A percentile compares a stretch with the other conserved stretches of the same genome.
Conservation (phyloP, 2,113 vertebrate genomes). For the Bambusicola thoracicus region DNA sequence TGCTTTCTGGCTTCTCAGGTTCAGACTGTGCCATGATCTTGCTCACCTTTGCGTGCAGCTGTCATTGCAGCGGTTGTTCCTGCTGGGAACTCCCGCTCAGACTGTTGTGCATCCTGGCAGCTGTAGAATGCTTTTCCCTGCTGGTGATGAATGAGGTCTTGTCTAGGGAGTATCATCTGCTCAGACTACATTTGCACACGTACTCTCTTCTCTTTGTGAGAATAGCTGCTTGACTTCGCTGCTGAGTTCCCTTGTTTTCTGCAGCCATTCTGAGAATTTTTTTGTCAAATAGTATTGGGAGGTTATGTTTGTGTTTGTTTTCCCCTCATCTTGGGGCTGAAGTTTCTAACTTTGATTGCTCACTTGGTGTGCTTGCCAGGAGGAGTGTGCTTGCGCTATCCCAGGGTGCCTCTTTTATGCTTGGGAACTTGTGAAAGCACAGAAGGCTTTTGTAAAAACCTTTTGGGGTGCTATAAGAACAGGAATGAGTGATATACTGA, state of each 20-base stretch:
- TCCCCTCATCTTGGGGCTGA: neutral
- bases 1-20: neutral
- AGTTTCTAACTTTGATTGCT: neutral
- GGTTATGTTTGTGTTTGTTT: neutral
- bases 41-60: neutral
- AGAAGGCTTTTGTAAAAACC: neutral
- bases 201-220: neutral
- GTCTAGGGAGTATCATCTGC: accelerated
- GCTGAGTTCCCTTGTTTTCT: neutral
- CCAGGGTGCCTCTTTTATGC: neutral
- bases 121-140: neutral
- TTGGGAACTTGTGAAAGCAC: neutral
- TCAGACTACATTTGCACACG: accelerated
- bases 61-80: neutral
- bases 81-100: neutral
- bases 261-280: neutral
- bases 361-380: neutral
- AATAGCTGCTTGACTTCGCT: neutral
- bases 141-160: neutral
- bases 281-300: neutral
- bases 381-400: neutral
- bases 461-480: neutral
- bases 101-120: neutral
- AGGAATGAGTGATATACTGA: neutral
- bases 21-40: accelerated